These are phyloP conservation scores for Cyclargus thomasi DNA, from an alignment of 1,140 invertebrate species.

Conservation along the genomic window DNA sequence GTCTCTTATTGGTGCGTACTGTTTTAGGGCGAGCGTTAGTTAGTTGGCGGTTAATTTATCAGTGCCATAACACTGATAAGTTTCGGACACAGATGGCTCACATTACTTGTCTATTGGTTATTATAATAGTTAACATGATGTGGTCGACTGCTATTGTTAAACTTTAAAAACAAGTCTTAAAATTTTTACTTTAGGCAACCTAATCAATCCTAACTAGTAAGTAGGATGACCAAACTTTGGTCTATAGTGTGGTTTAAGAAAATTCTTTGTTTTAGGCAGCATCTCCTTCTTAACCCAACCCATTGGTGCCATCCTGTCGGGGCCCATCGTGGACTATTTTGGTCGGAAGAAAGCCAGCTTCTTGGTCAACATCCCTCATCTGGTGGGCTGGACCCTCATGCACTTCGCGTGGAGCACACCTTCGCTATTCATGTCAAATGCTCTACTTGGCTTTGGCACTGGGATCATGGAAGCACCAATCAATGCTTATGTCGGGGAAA, in stretches of 20 bases:
- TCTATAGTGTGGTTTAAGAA: neutral
- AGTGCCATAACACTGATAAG: too few relatives aligned
- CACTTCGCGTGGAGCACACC: constrained; percentile 73
- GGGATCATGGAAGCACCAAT: constrained; percentile 76
- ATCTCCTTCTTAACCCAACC: constrained; percentile 82
- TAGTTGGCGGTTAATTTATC: too few relatives aligned
- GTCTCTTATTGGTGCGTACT: too few relatives aligned
- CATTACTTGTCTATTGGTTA: too few relatives aligned
- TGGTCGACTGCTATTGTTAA: too few relatives aligned
- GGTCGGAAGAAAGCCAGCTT: constrained; percentile 81
- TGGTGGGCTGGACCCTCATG: constrained; percentile 80
- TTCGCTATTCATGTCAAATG: constrained; percentile 58
- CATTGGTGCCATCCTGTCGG: constrained; percentile 80
- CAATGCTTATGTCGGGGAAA: constrained; percentile 75
- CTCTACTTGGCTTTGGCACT: constrained; percentile 66
- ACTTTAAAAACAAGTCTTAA: too few relatives aligned
- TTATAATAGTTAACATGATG: too few relatives aligned
- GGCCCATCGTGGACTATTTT: constrained; percentile 78
- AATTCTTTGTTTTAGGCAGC: constrained; percentile 76
- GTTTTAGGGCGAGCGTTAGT: too few relatives aligned
- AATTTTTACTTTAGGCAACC: too few relatives aligned
- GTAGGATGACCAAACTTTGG: too few relatives aligned
- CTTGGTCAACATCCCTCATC: constrained; percentile 80
- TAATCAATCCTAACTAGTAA: too few relatives aligned
- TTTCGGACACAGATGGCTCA: too few relatives aligned